Evolutionary conservation across 2,888 invertebrate species (phyloP).

Genomic region (Idaea biselata): DNA sequence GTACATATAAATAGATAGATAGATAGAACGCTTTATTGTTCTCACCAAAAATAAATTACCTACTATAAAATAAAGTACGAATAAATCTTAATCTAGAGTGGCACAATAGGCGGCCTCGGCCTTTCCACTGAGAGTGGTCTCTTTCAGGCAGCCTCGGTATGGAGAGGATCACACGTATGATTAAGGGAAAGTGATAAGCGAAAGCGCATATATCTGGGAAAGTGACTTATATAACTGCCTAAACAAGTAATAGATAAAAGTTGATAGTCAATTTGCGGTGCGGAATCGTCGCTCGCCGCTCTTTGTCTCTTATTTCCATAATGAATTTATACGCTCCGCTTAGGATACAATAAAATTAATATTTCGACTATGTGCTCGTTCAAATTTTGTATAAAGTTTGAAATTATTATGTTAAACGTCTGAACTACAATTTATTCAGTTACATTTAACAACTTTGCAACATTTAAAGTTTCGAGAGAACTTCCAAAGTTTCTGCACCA

Average conservation of each 20-base stretch:
- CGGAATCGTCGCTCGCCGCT: neutral
- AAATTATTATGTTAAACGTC: conserved; percentile 11
- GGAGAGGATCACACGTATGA: too few relatives aligned
- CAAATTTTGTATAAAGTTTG: neutral
- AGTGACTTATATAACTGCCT: neutral
- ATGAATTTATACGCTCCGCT: conserved; percentile 6
- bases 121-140: too few relatives aligned
- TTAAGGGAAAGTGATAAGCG: too few relatives aligned
- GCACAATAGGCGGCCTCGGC: too few relatives aligned
- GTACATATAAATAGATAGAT: too few relatives aligned
- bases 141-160: too few relatives aligned
- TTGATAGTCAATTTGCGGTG: neutral
- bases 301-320: neutral
- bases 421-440: neutral
- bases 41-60: too few relatives aligned
- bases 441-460: neutral
- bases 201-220: too few relatives aligned
- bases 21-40: too few relatives aligned
- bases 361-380: neutral
- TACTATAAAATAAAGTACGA: too few relatives aligned
- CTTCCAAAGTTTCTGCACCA: neutral
- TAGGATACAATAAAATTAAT: conserved; percentile 3
- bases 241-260: neutral
- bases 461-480: neutral
- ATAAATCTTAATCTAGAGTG: too few relatives aligned